Conservation (phyloP, 2,888 invertebrate species). For the Podotricha telesiphe region DNA sequence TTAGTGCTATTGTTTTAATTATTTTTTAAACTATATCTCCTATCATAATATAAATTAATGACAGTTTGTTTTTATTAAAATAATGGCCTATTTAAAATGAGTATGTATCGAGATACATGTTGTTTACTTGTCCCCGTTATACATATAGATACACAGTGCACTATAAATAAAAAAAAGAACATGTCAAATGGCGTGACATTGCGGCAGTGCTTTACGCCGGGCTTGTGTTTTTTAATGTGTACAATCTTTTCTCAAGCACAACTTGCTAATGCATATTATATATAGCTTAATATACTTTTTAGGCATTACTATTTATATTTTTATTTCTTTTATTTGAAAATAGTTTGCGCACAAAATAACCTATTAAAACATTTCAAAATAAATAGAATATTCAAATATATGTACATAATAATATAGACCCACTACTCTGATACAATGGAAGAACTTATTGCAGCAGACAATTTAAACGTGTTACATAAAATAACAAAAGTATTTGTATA, state of each 20-base stretch:
- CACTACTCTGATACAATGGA: conserved; percentile 20
- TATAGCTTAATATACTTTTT: no score
- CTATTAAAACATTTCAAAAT: not conserved
- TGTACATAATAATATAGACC: not conserved
- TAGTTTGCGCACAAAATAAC: no score
- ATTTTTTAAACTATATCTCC: no score
- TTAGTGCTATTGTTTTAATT: no score
- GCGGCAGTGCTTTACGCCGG: no score
- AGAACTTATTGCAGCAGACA: conserved; percentile 20
- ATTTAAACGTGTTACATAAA: conserved; percentile 20
- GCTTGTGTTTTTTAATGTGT: no score
- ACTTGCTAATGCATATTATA: no score
- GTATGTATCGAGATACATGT: not conserved
- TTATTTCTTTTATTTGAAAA: no score
- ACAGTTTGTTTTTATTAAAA: not conserved
- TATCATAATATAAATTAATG: not conserved
- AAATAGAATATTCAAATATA: conserved; percentile 1
- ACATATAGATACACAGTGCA: not conserved
- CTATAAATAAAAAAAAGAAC: not conserved
- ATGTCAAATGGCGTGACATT: no score
- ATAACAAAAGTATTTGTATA: conserved; percentile 27
- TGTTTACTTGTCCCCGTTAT: not conserved
- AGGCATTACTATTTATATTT: no score
- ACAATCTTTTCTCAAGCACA: no score
- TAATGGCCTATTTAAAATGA: not conserved